Conservation (phyloP, 2,888 invertebrate species). For the Erebia aethiops region DNA sequence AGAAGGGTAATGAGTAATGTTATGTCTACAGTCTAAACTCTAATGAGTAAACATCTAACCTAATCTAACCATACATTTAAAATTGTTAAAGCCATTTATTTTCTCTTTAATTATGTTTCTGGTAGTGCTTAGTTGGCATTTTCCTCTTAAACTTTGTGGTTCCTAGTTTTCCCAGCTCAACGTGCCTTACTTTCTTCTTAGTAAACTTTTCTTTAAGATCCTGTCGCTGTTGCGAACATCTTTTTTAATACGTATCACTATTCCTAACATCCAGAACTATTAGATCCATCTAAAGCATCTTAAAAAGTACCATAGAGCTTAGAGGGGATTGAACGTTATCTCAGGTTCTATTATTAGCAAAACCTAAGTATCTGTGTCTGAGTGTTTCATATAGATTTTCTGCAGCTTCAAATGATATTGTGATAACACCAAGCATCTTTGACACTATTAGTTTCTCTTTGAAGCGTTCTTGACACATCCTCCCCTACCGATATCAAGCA, state of each 20-base stretch:
- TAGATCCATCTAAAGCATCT: no score
- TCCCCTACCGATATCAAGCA: slow-evolving; percentile 29
- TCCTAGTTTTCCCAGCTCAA: no score
- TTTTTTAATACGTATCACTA: no score
- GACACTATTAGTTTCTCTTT: slow-evolving; percentile 34
- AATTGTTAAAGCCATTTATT: not conserved
- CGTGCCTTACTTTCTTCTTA: not conserved
- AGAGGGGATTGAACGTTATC: not conserved
- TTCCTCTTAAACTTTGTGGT: no score
- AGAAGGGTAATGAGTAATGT: not conserved
- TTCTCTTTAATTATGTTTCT: not conserved
- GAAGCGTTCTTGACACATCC: slow-evolving; percentile 31
- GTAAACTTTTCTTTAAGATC: no score
- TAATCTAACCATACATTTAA: not conserved
- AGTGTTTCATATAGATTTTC: not conserved
- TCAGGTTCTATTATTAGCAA: not conserved
- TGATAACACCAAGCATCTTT: slow-evolving; percentile 23
- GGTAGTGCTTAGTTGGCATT: not conserved
- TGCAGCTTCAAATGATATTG: slow-evolving; percentile 34
- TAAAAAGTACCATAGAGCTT: no score
- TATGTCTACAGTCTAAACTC: no score
- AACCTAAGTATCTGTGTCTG: not conserved
- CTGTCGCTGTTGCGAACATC: no score
- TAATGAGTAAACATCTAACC: no score
- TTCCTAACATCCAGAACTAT: no score